Base-by-base conservation (phyloP, 2,797 vertebrate genomes). In the Sebastes iracundus region DNA sequence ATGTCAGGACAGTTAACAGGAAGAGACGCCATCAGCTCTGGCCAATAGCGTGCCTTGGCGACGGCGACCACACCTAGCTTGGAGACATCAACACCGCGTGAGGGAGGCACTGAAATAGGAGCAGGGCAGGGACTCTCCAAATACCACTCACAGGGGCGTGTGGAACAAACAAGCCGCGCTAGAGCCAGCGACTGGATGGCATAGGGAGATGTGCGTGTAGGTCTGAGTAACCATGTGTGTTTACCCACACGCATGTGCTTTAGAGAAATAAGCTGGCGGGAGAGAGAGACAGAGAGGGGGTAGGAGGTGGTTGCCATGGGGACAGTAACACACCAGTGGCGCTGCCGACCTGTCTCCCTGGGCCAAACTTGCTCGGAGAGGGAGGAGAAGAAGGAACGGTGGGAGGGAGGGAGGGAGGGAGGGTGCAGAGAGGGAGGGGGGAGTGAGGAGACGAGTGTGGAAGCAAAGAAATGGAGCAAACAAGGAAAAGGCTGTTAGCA, bases 281-380 rank as follows among this genome's bases (percentile, higher is more conserved):
- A 78, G 85, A 72, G 85, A 71, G 81, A 60, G 72, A 56, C 78
- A 20, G 75, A 6, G 83, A 22, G 61, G 46, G 84, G 86, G 87
- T 87, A 84, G 91, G 90, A 91, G 93, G 93, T 91, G 92, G 96
- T 96, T 96, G 95, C 95, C 90, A 97, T 97, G 94, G 96, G 92
- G 94, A 97, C 90, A 90, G 94, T 96, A 96, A 96, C 96, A 97
- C 96, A 96, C 94, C 95, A 96, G 94, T 96, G 95, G 94, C 82
- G 91, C 94, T 95, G 95, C 92, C 94, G 93, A 94, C 95, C 95
- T 93, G 95, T 96, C 95, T 95, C 95, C 89, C 94, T 91, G 92
- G 94, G 94, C 94, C 93, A 93, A 96, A 96, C 95, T 96, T 95
- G 93, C 92, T 90, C 64, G 66, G 81, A 86, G 92, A 82, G 85